A percentile compares a stretch with the other conserved stretches of the same genome.
These are phyloP conservation scores for Drusus annulatus DNA, from an alignment of 1,140 invertebrate genomes.

Conservation along the genomic window DNA sequence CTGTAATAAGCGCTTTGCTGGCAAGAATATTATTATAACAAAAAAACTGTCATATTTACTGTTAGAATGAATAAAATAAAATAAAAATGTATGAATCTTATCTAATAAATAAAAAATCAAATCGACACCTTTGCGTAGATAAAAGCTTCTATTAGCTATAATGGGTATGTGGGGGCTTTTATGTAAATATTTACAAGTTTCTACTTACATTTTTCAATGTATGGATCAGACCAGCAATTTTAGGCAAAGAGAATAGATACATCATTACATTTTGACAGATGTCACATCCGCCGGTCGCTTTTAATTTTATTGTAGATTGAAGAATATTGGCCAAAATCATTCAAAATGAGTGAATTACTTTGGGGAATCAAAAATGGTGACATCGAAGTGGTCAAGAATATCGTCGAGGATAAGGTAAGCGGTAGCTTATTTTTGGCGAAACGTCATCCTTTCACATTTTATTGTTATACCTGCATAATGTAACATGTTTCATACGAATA, in stretches of 20 bases:
- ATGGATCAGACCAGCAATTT: not conserved
- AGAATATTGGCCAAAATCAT: constrained; percentile 9
- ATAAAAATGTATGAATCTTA: too few species aligned
- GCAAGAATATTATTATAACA: too few species aligned
- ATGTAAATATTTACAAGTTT: not conserved
- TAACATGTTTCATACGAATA: too few species aligned
- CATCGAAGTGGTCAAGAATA: constrained; percentile 90
- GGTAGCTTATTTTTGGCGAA: constrained; percentile 1
- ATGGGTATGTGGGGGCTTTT: not conserved
- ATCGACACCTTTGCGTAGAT: too few species aligned
- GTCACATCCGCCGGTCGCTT: constrained; percentile 47
- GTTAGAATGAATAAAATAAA: too few species aligned
- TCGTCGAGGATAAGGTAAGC: constrained; percentile 86
- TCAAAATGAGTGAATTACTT: constrained; percentile 83
- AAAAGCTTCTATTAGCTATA: too few species aligned
- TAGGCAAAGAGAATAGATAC: not conserved
- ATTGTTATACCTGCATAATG: too few species aligned
- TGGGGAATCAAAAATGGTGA: constrained; percentile 97
- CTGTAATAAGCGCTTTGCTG: too few species aligned
- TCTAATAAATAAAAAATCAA: too few species aligned
- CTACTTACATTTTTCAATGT: not conserved
- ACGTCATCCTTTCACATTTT: constrained; percentile 9
- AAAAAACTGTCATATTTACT: too few species aligned
- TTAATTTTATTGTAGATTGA: constrained; percentile 32
- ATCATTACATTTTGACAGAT: constrained; percentile 48